phyloP scores from a whole-genome alignment of 2,113 vertebrate species.

The Campylomormyrus tamandua region DNA sequence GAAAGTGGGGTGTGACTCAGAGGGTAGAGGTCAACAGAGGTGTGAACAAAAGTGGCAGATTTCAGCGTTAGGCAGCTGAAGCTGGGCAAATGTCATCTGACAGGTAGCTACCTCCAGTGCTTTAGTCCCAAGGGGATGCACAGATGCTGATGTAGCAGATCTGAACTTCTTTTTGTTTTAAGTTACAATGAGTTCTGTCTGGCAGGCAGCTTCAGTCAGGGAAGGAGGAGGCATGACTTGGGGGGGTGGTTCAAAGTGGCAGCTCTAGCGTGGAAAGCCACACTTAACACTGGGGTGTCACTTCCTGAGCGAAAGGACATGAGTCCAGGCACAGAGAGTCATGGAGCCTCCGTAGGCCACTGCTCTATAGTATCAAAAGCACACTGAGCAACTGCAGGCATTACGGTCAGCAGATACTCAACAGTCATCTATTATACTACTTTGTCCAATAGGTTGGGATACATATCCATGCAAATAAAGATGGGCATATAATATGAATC shows the following conservation, averaged over 20 bases:
- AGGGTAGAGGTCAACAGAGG: background rate
- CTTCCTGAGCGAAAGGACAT: background rate
- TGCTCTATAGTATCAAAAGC: background rate
- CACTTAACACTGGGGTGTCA: slow-evolving; percentile 14
- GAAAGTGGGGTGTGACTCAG: background rate
- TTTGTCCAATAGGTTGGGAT: background rate
- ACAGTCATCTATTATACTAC: background rate
- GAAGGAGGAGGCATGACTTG: background rate
- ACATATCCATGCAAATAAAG: background rate
- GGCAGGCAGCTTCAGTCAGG: background rate
- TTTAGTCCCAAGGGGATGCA: background rate
- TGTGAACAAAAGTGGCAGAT: background rate
- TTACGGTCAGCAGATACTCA: background rate
- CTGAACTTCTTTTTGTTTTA: background rate
- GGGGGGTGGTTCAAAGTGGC: slow-evolving; percentile 15
- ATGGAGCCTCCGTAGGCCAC: background rate
- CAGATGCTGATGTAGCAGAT: background rate
- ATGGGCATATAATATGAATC: background rate
- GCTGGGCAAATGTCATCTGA: background rate
- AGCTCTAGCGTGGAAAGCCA: background rate
- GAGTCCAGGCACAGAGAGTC: background rate
- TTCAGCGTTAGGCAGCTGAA: background rate
- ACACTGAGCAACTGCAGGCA: background rate
- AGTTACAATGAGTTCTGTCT: background rate
- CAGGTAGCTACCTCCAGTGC: background rate